Base-by-base conservation (phyloP, 1,140 invertebrate species). In the Stenopsyche tienmushanensis region DNA sequence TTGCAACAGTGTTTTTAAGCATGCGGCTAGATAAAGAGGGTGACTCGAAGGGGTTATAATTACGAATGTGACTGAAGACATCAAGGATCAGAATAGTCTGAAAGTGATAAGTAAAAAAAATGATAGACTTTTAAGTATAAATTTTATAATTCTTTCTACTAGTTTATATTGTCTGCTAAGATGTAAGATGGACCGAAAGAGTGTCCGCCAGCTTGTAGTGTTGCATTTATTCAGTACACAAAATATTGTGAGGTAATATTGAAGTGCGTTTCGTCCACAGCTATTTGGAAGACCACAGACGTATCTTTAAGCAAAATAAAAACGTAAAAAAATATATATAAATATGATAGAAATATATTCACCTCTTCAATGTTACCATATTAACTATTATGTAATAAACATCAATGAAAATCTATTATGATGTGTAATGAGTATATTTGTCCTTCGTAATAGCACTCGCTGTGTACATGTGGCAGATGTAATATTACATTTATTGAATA, bases 131-230 rank as follows among this genome's bases (percentile, higher is more conserved):
- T 68, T 66, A 70, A 70, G 29, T 64, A 62, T 70, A 70, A 70
- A 58, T 70, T 70, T 70, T 70, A 70, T 70, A 70, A 66, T 70
- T 70, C 64, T 66, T 70, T 66, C 68, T 66, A 66, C 63, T 70
- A 70, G 68, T 66, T 64, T 58, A 66, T 66, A 70, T 63, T 58
- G 21, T 66, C 49, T 54, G 58, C 53, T 67, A 63, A 57, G 53
- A 54, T 66, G 23, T 64, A 64, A 67, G 42, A 64, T 64, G 62
- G 64, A 58, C 69, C 64, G 65, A 49, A 67, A 67, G 23, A 23
- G 23, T 52, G 42, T 50, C 62, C 59, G 55, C 65, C 65, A 62
- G 69, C 69, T 70, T 70, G 69, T 70, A 70, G 69, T 65, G 41
- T 66, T 62, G 68, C 68, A 70, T 70, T 69, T 70, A 70, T 70